Conservation (phyloP, 23 tunicate species). For the Botrylloides violaceus region DNA sequence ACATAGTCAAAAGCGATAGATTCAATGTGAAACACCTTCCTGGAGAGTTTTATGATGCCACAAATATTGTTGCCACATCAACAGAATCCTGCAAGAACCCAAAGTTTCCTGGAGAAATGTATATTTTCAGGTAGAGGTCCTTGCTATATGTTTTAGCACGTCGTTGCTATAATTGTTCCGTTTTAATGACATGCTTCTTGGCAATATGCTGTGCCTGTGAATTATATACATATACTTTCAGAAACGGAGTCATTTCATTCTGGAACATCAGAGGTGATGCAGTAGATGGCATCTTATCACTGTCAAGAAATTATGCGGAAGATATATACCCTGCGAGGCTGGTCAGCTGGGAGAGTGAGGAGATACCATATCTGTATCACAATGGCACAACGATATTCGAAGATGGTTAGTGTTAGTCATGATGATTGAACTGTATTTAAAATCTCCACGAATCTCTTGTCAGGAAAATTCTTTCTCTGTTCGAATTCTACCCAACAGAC, state of each 20-base stretch:
- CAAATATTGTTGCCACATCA: slow-evolving; percentile 4
- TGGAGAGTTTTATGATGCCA: slow-evolving; percentile 22
- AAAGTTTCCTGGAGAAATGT: slow-evolving; percentile 20
- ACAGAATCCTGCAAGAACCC: neutral
- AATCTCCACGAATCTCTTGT: neutral
- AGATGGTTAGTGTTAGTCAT: slow-evolving; percentile 38
- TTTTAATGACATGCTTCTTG: too few relatives aligned
- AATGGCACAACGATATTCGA: slow-evolving; percentile 19
- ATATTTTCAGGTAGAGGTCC: slow-evolving; percentile 18
- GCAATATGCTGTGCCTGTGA: too few relatives aligned
- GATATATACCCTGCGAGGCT: slow-evolving; percentile 19
- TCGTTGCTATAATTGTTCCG: neutral
- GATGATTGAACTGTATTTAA: too few relatives aligned
- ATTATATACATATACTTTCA: too few relatives aligned
- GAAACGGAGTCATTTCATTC: slow-evolving; percentile 56
- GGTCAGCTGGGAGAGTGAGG: slow-evolving; percentile 40
- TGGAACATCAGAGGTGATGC: slow-evolving; percentile 42
- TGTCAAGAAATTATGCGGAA: slow-evolving; percentile 22
- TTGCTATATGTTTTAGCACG: neutral
- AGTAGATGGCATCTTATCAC: slow-evolving; percentile 7
- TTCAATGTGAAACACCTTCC: slow-evolving; percentile 8
- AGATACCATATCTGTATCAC: slow-evolving; percentile 27
- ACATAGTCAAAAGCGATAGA: neutral
- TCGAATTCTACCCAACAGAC: neutral
- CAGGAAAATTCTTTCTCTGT: slow-evolving; percentile 39